Evolutionary conservation across 2,113 vertebrate genomes (phyloP).

Genomic region (Rhineura floridana): DNA sequence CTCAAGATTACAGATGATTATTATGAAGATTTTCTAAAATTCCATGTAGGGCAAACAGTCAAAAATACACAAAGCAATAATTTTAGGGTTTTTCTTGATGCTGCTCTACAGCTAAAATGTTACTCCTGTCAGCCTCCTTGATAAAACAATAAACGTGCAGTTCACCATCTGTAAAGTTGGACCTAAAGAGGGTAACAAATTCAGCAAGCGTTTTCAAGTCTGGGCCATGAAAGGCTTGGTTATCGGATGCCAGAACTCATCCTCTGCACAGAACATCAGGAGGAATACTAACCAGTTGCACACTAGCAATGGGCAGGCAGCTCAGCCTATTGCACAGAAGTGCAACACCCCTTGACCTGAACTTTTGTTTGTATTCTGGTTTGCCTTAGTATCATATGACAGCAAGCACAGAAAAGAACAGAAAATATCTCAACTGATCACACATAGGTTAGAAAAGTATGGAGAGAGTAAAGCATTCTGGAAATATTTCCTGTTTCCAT

Average conservation of each 20-base stretch:
- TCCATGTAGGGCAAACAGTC: neutral
- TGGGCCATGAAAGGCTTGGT: too few relatives aligned
- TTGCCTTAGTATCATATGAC: neutral
- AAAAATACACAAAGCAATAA: neutral
- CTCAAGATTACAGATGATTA: neutral
- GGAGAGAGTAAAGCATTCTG: neutral
- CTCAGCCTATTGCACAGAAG: too few relatives aligned
- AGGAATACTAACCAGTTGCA: too few relatives aligned
- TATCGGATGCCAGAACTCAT: too few relatives aligned
- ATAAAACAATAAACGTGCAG: too few relatives aligned
- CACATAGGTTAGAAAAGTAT: neutral
- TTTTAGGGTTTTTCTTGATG: neutral
- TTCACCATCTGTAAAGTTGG: too few relatives aligned
- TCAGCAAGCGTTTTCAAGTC: too few relatives aligned
- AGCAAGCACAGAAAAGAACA: neutral
- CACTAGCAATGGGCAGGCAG: too few relatives aligned
- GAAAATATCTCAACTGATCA: neutral
- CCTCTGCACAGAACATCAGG: too few relatives aligned
- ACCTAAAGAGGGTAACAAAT: too few relatives aligned
- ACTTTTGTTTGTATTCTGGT: neutral
- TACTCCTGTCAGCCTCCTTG: neutral
- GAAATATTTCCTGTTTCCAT: neutral
- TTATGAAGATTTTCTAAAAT: neutral
- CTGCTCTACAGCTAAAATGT: neutral
- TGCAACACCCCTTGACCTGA: too few relatives aligned